These are phyloP conservation scores for Eulemur coronatus DNA, from an alignment of 2,797 vertebrate species.

Conservation along the genomic window DNA sequence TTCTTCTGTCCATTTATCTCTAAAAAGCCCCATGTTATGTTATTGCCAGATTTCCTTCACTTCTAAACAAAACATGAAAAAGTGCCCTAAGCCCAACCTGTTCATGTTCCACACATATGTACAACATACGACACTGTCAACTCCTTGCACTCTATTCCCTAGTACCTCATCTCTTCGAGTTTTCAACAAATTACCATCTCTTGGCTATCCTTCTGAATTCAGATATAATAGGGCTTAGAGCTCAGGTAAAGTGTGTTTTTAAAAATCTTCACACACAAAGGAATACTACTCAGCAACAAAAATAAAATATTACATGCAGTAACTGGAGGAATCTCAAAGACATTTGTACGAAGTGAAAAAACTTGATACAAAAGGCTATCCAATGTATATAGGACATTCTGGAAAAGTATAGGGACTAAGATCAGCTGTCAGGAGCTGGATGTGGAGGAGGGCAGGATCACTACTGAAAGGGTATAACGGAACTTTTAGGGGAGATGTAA, in stretches of 20 bases:
- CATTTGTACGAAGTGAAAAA: not conserved
- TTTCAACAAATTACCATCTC: not conserved
- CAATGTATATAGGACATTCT: not conserved
- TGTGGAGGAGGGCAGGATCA: not conserved
- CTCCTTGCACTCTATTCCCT: not conserved
- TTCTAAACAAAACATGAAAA: not conserved
- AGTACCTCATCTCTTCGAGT: not conserved
- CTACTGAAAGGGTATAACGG: not conserved
- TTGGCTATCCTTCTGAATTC: not conserved
- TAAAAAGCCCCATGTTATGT: not conserved
- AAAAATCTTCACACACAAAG: not conserved
- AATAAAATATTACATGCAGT: not conserved
- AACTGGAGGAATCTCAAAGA: not conserved
- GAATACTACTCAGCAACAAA: not conserved
- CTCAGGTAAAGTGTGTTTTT: not conserved
- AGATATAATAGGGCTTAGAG: not conserved
- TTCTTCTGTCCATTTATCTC: not conserved
- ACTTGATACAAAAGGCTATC: not conserved
- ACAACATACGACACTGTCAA: not conserved
- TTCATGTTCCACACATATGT: not conserved
- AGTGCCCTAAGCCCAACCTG: not conserved
- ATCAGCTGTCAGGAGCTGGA: not conserved
- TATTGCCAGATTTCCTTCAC: not conserved
- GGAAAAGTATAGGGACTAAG: not conserved
- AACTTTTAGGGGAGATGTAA: not conserved